Evolutionary conservation across 2,888 invertebrate species (phyloP), one percentile per base, ranked within the genome.

Genomic region (Tinea semifulvella): DNA sequence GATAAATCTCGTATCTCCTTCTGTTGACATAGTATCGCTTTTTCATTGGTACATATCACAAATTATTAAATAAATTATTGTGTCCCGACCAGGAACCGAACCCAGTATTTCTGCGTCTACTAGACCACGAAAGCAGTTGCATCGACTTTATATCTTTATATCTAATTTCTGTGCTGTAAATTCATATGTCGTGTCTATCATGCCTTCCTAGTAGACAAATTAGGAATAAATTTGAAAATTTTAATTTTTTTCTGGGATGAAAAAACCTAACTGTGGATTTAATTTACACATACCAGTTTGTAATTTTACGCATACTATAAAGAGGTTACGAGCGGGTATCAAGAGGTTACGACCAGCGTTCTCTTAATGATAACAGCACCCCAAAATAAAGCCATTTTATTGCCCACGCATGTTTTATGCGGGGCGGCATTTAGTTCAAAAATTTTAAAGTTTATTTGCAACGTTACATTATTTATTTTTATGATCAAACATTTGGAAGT

Each of bases 251-350:
- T 7, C 11, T 27, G 11, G 5, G 7, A 31, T 31, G 3, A 6
- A 13, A 31, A 31, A 31, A 22, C n/a, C 8, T 22, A 3, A 10
- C 17, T 18, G 43, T 16, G 19, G 17, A 19, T 28, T 19, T 53
- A 52, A 55, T 55, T 50, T 52, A 56, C 54, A 53, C 48, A 52
- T 61, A 61, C 59, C 54, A 55, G 55, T 68, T 65, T 71, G 66
- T 71, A 71, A 76, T 74, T 74, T 67, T 65, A 68, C 66, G 65
- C 65, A 52, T 55, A 65, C 69, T 63, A 72, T 76, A 75, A 75
- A 75, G 71, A 68, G 61, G 72, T 75, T 75, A 76, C 72, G 74
- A 72, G 63, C 60, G 58, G 58, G 56, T 73, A 71, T 75, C 67
- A 71, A 66, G 58, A 64, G 64, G 68, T 77, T 74, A 76, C 67